Conservation (phyloP, 2,113 vertebrate species). For the Litocranius walleri region DNA sequence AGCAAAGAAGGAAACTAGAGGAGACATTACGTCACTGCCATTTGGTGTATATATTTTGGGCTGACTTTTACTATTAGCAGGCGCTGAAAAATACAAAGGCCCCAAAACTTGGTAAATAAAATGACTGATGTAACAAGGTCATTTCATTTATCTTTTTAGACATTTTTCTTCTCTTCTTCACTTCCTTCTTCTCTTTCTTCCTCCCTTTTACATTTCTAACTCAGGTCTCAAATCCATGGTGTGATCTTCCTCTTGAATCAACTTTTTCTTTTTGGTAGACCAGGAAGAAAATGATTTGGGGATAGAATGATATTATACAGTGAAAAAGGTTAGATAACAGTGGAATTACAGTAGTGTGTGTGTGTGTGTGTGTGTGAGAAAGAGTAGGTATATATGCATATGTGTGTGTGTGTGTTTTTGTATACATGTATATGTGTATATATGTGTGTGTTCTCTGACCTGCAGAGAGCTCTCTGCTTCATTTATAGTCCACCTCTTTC, state of each 20-base stretch:
- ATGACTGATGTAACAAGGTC: neutral
- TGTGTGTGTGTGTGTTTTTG: neutral
- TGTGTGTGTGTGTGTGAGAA: neutral
- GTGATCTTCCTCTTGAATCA: neutral
- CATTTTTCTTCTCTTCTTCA: neutral
- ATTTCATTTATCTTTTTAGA: neutral
- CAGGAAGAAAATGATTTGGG: neutral
- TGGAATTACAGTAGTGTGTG: neutral
- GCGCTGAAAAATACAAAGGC: neutral
- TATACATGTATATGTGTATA: neutral
- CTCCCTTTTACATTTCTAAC: neutral
- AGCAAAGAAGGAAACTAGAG: constrained; percentile 7
- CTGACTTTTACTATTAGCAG: neutral
- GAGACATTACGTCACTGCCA: neutral
- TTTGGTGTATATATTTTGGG: neutral
- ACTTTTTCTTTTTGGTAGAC: neutral
- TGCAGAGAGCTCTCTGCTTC: neutral
- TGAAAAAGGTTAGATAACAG: neutral
- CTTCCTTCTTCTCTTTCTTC: neutral
- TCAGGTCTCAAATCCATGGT: neutral
- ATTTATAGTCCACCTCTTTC: neutral
- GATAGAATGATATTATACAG: neutral
- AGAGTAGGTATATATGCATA: neutral
- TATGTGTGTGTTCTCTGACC: neutral
- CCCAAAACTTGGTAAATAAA: neutral